These are phyloP conservation scores for Apistogramma diplotaenia DNA, from an alignment of 2,113 vertebrate species.

Conservation along the genomic window DNA sequence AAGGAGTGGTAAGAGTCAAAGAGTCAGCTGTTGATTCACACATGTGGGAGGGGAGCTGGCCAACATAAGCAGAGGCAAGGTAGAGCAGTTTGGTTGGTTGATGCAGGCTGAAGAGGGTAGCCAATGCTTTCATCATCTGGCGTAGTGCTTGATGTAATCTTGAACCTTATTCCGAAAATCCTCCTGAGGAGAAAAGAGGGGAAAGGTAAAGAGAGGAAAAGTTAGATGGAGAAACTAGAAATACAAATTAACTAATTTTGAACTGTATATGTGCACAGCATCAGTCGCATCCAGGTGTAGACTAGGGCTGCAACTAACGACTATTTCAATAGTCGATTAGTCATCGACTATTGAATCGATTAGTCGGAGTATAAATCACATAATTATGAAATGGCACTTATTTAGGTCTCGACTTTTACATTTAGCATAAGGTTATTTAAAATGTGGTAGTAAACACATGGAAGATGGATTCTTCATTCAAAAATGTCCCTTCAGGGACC, in stretches of 20 bases:
- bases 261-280: not conserved
- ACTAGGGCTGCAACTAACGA: too few species aligned
- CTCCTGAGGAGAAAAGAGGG: slow-evolving; percentile 75
- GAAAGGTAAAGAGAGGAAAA: not conserved
- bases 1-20: slow-evolving; percentile 2
- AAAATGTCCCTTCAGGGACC: too few species aligned
- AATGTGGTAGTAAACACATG: too few species aligned
- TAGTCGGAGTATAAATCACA: too few species aligned
- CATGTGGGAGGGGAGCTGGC: slow-evolving; percentile 37
- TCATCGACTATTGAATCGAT: too few species aligned
- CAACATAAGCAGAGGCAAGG: slow-evolving; percentile 59
- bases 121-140: slow-evolving; percentile 86
- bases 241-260: not conserved
- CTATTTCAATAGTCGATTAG: too few species aligned
- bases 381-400: too few species aligned
- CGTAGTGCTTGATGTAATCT: slow-evolving; percentile 92
- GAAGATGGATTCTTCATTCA: too few species aligned
- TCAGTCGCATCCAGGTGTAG: not conserved
- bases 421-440: too few species aligned
- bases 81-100: slow-evolving; percentile 64
- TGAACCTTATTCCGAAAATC: slow-evolving; percentile 93
- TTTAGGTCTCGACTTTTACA: too few species aligned
- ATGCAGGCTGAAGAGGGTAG: slow-evolving; percentile 20
- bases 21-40: slow-evolving; percentile 54
- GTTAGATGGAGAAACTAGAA: not conserved